A percentile compares a stretch with the other conserved stretches of the same genome.
Conservation (phyloP, 2,113 vertebrate species). For the Caranx ignobilis region DNA sequence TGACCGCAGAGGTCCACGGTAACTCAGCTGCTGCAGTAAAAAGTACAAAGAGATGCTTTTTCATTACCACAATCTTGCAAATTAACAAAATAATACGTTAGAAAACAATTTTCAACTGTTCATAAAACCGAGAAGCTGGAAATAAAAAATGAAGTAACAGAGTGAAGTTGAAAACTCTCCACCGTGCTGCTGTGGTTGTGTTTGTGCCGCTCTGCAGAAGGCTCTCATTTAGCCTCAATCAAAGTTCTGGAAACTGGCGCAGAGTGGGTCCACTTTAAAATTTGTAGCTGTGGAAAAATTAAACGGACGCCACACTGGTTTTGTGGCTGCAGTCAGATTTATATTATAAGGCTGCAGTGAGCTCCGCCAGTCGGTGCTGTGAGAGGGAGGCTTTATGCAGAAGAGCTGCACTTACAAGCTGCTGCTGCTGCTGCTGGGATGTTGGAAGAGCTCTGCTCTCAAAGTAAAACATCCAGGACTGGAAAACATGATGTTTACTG, state of each 20-base stretch:
- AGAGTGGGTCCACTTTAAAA: slow-evolving; percentile 62
- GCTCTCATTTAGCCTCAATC: slow-evolving; percentile 70
- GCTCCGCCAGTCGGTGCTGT: slow-evolving; percentile 21
- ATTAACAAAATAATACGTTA: too few relatives aligned
- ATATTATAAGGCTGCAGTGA: slow-evolving; percentile 48
- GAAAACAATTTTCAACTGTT: not conserved
- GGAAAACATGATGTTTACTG: slow-evolving; percentile 3
- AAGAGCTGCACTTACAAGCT: slow-evolving; percentile 5
- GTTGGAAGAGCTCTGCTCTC: not conserved
- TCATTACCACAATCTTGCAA: too few relatives aligned
- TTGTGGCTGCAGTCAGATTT: slow-evolving; percentile 56
- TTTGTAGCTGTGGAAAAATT: slow-evolving; percentile 73
- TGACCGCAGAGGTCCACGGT: not conserved
- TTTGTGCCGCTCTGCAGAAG: slow-evolving; percentile 56
- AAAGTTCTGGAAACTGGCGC: slow-evolving; percentile 63
- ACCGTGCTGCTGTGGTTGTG: slow-evolving; percentile 27
- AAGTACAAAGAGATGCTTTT: too few relatives aligned
- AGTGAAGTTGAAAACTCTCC: slow-evolving; percentile 2
- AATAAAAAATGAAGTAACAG: slow-evolving; percentile 11
- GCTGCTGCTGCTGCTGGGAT: not conserved
- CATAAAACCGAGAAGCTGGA: slow-evolving; percentile 9
- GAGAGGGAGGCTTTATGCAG: slow-evolving; percentile 33
- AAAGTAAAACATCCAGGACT: not conserved
- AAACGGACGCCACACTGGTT: slow-evolving; percentile 55
- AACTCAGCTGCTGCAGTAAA: not conserved